Evolutionary conservation across 2,797 vertebrate genomes (phyloP).

Genomic region (Xenentodon cancila): DNA sequence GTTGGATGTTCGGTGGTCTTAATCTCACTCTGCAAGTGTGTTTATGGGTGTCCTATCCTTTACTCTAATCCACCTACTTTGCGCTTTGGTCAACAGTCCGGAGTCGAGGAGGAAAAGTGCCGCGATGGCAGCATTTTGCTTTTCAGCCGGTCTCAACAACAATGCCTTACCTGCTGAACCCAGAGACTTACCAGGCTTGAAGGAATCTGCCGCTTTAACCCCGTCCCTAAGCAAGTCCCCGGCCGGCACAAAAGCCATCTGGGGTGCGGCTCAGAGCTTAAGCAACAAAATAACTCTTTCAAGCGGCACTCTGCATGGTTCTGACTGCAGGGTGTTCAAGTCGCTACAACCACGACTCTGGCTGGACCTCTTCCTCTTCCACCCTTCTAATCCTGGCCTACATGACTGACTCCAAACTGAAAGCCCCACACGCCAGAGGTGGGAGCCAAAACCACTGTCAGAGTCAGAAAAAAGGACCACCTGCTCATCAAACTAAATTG

Average conservation of each 20-base stretch:
- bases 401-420: slow-evolving; percentile 64
- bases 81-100: slow-evolving; percentile 43
- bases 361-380: slow-evolving; percentile 57
- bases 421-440: slow-evolving; percentile 68
- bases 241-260: slow-evolving; percentile 75
- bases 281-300: slow-evolving; percentile 73
- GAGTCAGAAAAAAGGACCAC: slow-evolving; percentile 77
- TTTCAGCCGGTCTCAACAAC: slow-evolving; percentile 60
- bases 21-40: slow-evolving; percentile 33
- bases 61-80: slow-evolving; percentile 58
- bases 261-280: slow-evolving; percentile 68
- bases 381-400: slow-evolving; percentile 70
- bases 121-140: slow-evolving; percentile 61
- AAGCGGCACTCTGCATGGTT: slow-evolving; percentile 66
- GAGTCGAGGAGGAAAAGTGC: slow-evolving; percentile 66
- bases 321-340: slow-evolving; percentile 62
- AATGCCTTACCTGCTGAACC: slow-evolving; percentile 79
- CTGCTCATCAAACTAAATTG: slow-evolving; percentile 87
- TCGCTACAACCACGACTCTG: slow-evolving; percentile 56
- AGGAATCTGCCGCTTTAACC: slow-evolving; percentile 55
- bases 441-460: slow-evolving; percentile 66
- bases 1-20: slow-evolving; percentile 26
- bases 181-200: slow-evolving; percentile 62
- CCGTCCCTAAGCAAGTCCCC: slow-evolving; percentile 57
- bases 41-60: slow-evolving; percentile 32